Base-by-base conservation (phyloP, 2,888 invertebrate genomes). In the Polyommatus iphigenia region DNA sequence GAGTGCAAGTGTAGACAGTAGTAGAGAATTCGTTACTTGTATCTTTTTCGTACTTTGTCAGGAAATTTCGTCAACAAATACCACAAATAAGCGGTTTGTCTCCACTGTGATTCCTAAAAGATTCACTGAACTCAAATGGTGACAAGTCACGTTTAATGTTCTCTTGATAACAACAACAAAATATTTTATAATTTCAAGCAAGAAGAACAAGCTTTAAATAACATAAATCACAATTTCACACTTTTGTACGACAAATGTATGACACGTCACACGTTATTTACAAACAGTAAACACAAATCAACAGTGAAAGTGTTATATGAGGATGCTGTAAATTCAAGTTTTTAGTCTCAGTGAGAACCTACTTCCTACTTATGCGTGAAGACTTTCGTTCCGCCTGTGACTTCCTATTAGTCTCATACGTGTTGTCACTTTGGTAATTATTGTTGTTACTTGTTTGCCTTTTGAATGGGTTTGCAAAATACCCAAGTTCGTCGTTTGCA, bases 271-370 rank as follows among this genome's bases (percentile, higher is more conserved):
- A 67, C 24, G 29, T 67, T 18, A 18, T 13, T 62, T 62, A 24
- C 20, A 8, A 41, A 72, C 72, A 46, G 46, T 46, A 46, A 46
- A n/a, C n/a, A 73, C 20, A 46, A 73, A 46, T 54, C 13, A 46
- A 24, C n/a, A 73, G 79, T 76, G 80, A 81, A 81, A 81, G 82
- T 80, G 81, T 78, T 78, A 80, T 46, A 88, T 84, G 88, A 89
- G 87, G 88, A 90, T 88, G 86, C 83, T 87, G 85, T 83, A 80
- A 83, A 87, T 73, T 54, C 24, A 75, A 75, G 50, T 75, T 75
- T 75, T 75, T 75, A 46, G 50, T 54, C 75, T 18, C 29, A 29
- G 29, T 75, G 24, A 75, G 54, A 75, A 50, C 8, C 36, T 46
- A 50, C 75, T 75, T 75, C 75, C 75, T 75, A 54, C 24, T 15